A percentile compares a stretch with the other conserved stretches of the same genome.
Evolutionary conservation across 2,113 vertebrate species (phyloP).

Genomic region (Nestor notabilis): DNA sequence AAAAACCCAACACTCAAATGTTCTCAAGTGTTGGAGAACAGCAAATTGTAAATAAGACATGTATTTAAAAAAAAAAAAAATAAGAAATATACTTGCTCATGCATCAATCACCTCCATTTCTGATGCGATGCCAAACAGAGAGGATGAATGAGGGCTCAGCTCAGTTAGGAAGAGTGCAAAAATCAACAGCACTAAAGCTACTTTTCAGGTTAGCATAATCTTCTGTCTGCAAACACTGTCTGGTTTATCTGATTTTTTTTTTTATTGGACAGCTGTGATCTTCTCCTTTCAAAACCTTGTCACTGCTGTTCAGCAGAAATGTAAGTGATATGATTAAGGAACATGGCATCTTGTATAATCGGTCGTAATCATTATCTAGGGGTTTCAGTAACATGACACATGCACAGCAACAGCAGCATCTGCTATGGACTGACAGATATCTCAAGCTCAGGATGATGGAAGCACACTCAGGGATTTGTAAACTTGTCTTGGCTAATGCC

Average conservation of each 20-base stretch:
- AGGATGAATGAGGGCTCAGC: not conserved
- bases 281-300: conserved; percentile 77
- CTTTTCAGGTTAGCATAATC: conserved; percentile 35
- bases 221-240: conserved; percentile 48
- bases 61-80: not conserved
- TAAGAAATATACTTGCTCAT: not conserved
- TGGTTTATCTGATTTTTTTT: conserved; percentile 68
- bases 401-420: conserved; percentile 64
- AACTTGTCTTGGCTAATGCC: conserved; percentile 48
- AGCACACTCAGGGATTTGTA: conserved; percentile 4
- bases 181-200: conserved; percentile 28
- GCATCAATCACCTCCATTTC: not conserved
- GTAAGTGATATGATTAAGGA: conserved; percentile 79
- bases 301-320: conserved; percentile 62
- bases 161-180: conserved; percentile 20
- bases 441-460: conserved; percentile 32
- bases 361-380: conserved; percentile 73
- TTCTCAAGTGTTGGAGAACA: not conserved
- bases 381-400: conserved; percentile 68
- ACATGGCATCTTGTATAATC: conserved; percentile 75
- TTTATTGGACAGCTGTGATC: conserved; percentile 76
- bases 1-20: not conserved
- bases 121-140: not conserved
- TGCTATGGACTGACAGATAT: conserved; percentile 60
- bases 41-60: not conserved